Percentiles rank a stretch among this genome's conserved stretches.
Conservation (phyloP, 2,797 vertebrate genomes). For the Alca torda region DNA sequence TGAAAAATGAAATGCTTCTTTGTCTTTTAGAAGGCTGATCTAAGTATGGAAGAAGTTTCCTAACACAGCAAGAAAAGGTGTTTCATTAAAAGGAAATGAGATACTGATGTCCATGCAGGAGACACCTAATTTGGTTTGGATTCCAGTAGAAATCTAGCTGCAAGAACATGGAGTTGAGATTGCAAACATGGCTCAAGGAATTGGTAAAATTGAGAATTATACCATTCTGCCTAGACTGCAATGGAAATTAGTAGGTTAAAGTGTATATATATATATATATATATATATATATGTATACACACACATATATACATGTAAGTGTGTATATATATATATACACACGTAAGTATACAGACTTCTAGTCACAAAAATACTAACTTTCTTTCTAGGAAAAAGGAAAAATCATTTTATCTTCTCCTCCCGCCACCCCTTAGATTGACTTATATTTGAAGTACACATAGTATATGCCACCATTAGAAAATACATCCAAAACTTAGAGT, state of each 20-base stretch:
- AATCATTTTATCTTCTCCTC: not conserved
- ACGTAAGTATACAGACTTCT: not conserved
- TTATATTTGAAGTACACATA: not conserved
- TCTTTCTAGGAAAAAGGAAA: not conserved
- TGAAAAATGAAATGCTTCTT: not conserved
- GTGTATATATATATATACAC: too few relatives aligned
- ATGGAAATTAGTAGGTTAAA: not conserved
- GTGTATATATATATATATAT: too few relatives aligned
- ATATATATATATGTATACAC: too few relatives aligned
- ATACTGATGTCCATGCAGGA: not conserved
- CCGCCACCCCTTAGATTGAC: not conserved
- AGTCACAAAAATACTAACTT: not conserved
- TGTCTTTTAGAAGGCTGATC: not conserved
- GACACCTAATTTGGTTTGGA: not conserved
- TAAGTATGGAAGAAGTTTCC: not conserved
- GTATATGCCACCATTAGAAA: not conserved
- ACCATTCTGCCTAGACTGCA: not conserved
- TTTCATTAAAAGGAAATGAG: not conserved
- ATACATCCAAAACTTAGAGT: not conserved
- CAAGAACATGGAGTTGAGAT: not conserved
- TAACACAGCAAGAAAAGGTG: not conserved
- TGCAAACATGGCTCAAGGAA: not conserved
- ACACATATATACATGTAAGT: too few relatives aligned
- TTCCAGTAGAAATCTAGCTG: not conserved
- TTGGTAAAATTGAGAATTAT: not conserved